Evolutionary conservation across 2,797 vertebrate species (phyloP).

Genomic region (Amniataba percoides): DNA sequence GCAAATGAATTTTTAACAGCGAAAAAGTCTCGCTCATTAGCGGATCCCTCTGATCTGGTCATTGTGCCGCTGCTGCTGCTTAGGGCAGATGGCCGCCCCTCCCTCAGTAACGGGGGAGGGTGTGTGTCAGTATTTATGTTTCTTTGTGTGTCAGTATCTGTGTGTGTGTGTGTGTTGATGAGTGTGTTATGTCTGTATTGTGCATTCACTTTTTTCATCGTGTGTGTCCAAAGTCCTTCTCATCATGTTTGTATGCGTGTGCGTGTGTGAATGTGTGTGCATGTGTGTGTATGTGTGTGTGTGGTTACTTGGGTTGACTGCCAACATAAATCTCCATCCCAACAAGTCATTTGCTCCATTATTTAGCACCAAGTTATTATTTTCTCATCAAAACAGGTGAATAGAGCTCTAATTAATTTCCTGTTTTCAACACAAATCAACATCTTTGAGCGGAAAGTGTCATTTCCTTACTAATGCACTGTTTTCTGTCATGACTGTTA

Average conservation of each 20-base stretch:
- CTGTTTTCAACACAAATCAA: slow-evolving; percentile 3
- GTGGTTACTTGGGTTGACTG: slow-evolving; percentile 1
- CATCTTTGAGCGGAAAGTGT: neutral
- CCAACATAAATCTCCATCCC: slow-evolving; percentile 21
- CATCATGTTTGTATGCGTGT: slow-evolving; percentile 12
- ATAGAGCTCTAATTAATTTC: neutral
- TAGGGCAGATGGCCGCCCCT: slow-evolving; percentile 82
- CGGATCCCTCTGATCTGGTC: slow-evolving; percentile 70
- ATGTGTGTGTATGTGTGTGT: neutral
- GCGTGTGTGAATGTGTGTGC: slow-evolving; percentile 6
- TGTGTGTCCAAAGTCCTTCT: neutral
- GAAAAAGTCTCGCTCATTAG: slow-evolving; percentile 69
- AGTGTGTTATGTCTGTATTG: slow-evolving; percentile 19
- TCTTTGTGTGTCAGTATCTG: slow-evolving; percentile 40
- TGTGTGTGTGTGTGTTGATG: slow-evolving; percentile 18
- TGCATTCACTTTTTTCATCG: slow-evolving; percentile 8
- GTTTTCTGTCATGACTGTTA: slow-evolving; percentile 6
- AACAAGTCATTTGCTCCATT: slow-evolving; percentile 18
- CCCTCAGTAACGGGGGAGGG: slow-evolving; percentile 62
- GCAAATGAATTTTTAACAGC: slow-evolving; percentile 61
- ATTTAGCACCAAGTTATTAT: neutral
- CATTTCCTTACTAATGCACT: slow-evolving; percentile 15
- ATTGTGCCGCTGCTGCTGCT: slow-evolving; percentile 69
- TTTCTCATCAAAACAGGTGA: slow-evolving; percentile 13
- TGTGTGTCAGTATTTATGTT: slow-evolving; percentile 23